phyloP scores from a whole-genome alignment of 1,140 invertebrate species.

The Anoplolepis gracilipes region DNA sequence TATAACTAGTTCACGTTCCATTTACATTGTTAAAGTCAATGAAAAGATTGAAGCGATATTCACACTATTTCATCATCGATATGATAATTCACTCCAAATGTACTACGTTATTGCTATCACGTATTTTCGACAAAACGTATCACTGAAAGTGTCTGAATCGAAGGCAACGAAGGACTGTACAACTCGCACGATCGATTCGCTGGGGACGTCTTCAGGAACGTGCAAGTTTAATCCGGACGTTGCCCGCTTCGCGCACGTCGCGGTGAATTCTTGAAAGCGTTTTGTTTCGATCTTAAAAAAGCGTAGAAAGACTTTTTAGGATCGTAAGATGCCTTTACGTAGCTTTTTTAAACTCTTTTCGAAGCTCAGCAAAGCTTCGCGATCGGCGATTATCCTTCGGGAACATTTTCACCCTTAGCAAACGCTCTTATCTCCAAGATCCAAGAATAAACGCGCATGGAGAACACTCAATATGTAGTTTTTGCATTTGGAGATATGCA shows the following conservation, averaged over 20 bases:
- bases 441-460: slow-evolving; percentile 33
- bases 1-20: slow-evolving; percentile 12
- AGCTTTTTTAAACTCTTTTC: slow-evolving; percentile 2
- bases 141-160: slow-evolving; percentile 12
- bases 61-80: not conserved
- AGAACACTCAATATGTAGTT: not conserved
- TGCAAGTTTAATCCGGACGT: slow-evolving; percentile 43
- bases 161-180: slow-evolving; percentile 37
- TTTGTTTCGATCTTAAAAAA: slow-evolving; percentile 45
- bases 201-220: slow-evolving; percentile 27
- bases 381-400: slow-evolving; percentile 27
- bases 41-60: slow-evolving; percentile 25
- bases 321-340: not conserved
- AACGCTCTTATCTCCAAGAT: not conserved
- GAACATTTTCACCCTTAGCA: not conserved
- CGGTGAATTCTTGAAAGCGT: slow-evolving; percentile 24
- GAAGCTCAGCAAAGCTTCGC: not conserved
- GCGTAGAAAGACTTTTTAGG: slow-evolving; percentile 29
- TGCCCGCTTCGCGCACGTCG: slow-evolving; percentile 26
- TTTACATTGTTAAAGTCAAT: slow-evolving; percentile 33
- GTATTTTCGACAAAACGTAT: not conserved
- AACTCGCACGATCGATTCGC: slow-evolving; percentile 49
- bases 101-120: not conserved
- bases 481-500: not conserved
- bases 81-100: slow-evolving; percentile 6